Evolutionary conservation across 2,888 invertebrate genomes (phyloP).

Genomic region (Pocota personata): DNA sequence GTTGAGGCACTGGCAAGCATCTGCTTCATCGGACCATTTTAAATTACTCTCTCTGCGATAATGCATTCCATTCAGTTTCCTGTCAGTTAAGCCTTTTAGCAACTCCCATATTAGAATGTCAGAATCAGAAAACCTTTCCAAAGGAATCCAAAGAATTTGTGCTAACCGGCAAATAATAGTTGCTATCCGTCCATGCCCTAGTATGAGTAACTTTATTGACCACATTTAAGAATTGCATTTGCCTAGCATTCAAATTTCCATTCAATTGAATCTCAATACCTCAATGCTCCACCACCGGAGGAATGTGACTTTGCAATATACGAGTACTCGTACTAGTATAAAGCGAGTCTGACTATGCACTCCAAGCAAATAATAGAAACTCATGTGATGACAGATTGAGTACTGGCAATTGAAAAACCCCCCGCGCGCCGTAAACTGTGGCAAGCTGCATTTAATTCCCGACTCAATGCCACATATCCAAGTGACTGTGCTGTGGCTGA

Average conservation of each 20-base stretch:
- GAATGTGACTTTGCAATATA: conserved; percentile 43
- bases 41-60: too few relatives aligned
- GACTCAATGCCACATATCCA: conserved; percentile 57
- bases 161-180: neutral
- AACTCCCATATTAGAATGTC: too few relatives aligned
- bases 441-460: conserved; percentile 62
- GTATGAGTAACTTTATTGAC: neutral
- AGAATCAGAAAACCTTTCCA: neutral
- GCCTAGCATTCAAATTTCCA: conserved; percentile 16
- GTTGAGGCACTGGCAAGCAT: too few relatives aligned
- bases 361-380: conserved; percentile 34
- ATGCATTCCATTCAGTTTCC: too few relatives aligned
- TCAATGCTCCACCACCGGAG: conserved; percentile 5
- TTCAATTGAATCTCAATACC: conserved; percentile 27
- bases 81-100: too few relatives aligned
- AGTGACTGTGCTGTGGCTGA: conserved; percentile 41
- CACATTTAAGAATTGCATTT: conserved; percentile 5
- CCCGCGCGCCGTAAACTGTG: conserved; percentile 17
- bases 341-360: conserved; percentile 13
- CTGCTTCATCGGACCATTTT: too few relatives aligned
- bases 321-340: too few relatives aligned
- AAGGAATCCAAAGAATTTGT: neutral
- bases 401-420: conserved; percentile 30
- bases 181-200: neutral
- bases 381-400: conserved; percentile 60